Base-by-base conservation (phyloP, 2,888 invertebrate species). In the Schizaphis graminum region DNA sequence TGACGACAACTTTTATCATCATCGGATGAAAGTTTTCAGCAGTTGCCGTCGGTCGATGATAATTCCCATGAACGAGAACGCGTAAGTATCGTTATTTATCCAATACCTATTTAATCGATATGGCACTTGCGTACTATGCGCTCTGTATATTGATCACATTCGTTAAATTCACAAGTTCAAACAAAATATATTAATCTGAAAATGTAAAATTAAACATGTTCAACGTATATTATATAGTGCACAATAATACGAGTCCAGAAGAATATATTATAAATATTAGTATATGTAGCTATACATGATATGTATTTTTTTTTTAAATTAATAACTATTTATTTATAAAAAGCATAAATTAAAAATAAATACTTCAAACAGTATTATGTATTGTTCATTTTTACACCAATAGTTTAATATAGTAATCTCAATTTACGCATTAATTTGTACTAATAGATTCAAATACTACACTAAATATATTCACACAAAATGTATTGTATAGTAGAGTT, bases 1-100 rank as follows among this genome's bases (percentile, higher is more conserved):
- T 94, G 94, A 94, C 94, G 91, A 87, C 94, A 94, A 94, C 91
- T 94, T 94, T 90, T 94, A 91, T 90, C 91, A 91, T 90, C 91
- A 67, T 91, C 41, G 85, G 41, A 61, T 28, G 47, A 91, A 94
- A 94, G 94, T 94, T 94, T 91, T n/a, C 91, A 86, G 49, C 67
- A 89, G 67, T 89, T 88, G n/a, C 89, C 56, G 24, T 16, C 67
- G 56, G 49, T 77, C 89, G 61, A 94, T 67, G 86, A 85, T 94
- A 86, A 93, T 77, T 93, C 35, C 28, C 47, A 89, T 57, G 53
- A 84, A 84, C 47, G 89, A 44, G 11, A 49, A 87, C 26, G 86
- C 41, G 10, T 77, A 26, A 47, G 16, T 24, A 77, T 49, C 24
- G 44, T 77, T 35, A 77, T 77, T 77, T 77, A 77, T 89, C 57